These are phyloP conservation scores for Orycteropus afer DNA, from an alignment of 2,113 vertebrate species.

Conservation along the genomic window DNA sequence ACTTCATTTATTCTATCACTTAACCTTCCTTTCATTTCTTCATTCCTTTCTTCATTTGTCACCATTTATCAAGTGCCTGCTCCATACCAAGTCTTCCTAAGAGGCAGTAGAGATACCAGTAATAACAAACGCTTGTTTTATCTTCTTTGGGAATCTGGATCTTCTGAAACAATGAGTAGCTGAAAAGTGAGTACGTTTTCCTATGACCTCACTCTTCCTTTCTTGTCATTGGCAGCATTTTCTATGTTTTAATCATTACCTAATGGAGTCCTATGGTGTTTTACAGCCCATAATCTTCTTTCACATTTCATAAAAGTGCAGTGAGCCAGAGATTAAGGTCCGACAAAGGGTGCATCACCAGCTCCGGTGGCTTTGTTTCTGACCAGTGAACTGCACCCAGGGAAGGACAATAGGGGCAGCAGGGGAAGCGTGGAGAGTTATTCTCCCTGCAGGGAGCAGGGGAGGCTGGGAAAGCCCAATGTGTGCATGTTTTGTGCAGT, in stretches of 20 bases:
- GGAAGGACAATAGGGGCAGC: background rate
- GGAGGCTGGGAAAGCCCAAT: background rate
- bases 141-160: background rate
- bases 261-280: conserved; percentile 47
- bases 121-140: background rate
- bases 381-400: conserved; percentile 68
- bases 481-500: background rate
- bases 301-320: conserved; percentile 71
- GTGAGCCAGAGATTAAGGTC: conserved; percentile 79
- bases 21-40: background rate
- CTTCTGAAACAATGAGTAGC: background rate
- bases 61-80: background rate
- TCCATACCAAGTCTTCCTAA: background rate
- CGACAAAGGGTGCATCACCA: conserved; percentile 79
- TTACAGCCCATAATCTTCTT: conserved; percentile 76
- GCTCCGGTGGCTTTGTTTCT: conserved; percentile 79
- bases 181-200: conserved; percentile 48
- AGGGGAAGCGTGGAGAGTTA: conserved; percentile 26
- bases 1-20: background rate
- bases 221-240: conserved; percentile 58
- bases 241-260: conserved; percentile 66
- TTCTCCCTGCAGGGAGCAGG: background rate
- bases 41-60: background rate
- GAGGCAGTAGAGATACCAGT: background rate
- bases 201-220: conserved; percentile 76